Evolutionary conservation across 2,888 invertebrate genomes (phyloP), one percentile per base, ranked within the genome.

Genomic region (Drosophila ochracea): DNA sequence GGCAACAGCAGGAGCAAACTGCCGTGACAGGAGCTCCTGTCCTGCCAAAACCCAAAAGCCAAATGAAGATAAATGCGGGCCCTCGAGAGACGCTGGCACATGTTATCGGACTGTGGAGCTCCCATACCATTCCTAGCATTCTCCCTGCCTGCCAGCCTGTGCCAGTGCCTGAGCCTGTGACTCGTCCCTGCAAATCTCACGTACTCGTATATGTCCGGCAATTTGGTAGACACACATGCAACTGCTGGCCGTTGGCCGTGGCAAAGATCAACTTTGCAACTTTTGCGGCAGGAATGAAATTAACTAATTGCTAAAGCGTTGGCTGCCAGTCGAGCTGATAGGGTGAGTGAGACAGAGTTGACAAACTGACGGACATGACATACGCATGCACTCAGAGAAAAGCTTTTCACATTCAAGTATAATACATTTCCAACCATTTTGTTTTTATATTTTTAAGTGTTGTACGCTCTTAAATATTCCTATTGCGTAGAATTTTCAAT

Each of bases 261-360:
- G 35, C 54, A 33, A 67, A 71, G 73, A 88, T 79, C 81, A 81
- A 83, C 71, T 84, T 81, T 75, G 50, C 61, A 77, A 69, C 77
- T 68, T 66, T 73, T 58, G 73, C 65, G 76, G 59, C 65, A 71
- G 54, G 79, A 82, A 84, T 83, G 67, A 84, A 88, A 83, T 91
- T 91, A 83, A 87, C 87, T 87, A 90, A 91, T 91, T 91, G 82
- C 84, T 73, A 52, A 69, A 77, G 69, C 67, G 65, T 30, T 66
- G 68, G 52, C 52, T 59, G 68, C 37, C 66, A 73, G 72, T 61
- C 73, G 80, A 76, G 72, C 77, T 77, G 28, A 19, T 30, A 11
- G 50, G 1, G 6, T 50, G 50, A 50, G 19, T 30, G 28, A 28
- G 13, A 71, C n/a, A 37, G 64, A 68, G 74, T 55, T 47, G 63